Evolutionary conservation across 2,888 invertebrate species (phyloP).

Genomic region (Hirtodrosophila confusa): DNA sequence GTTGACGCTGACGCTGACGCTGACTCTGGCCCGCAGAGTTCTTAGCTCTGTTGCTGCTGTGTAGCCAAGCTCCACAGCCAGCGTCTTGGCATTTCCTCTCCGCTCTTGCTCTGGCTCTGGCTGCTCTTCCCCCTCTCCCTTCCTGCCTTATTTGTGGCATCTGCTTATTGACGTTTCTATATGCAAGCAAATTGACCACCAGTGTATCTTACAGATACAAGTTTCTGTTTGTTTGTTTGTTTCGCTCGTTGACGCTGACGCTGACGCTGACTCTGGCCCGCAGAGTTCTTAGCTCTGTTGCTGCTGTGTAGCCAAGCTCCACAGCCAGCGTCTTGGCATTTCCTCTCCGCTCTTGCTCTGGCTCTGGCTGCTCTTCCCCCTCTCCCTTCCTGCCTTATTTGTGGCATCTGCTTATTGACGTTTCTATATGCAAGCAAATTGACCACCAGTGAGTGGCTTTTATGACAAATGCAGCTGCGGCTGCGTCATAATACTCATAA

Average conservation of each 20-base stretch:
- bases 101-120: conserved; percentile 8
- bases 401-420: conserved; percentile 47
- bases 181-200: conserved; percentile 41
- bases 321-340: conserved; percentile 54
- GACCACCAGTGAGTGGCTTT: conserved; percentile 29
- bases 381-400: conserved; percentile 34
- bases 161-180: conserved; percentile 35
- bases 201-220: conserved; percentile 68
- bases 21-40: conserved; percentile 45
- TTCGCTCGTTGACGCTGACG: no score
- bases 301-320: conserved; percentile 41
- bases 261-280: conserved; percentile 33
- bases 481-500: neutral
- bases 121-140: conserved; percentile 11
- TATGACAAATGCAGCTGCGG: conserved; percentile 7
- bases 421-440: conserved; percentile 35
- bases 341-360: conserved; percentile 44
- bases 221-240: conserved; percentile 70
- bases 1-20: no score
- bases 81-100: conserved; percentile 66
- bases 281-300: conserved; percentile 28
- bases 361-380: conserved; percentile 17
- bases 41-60: conserved; percentile 26
- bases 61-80: conserved; percentile 35
- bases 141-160: conserved; percentile 47